Evolutionary conservation across 30 jellyfish, hydroid and myxozoan genomes (phyloP).

Genomic region (Mastigias papua): DNA sequence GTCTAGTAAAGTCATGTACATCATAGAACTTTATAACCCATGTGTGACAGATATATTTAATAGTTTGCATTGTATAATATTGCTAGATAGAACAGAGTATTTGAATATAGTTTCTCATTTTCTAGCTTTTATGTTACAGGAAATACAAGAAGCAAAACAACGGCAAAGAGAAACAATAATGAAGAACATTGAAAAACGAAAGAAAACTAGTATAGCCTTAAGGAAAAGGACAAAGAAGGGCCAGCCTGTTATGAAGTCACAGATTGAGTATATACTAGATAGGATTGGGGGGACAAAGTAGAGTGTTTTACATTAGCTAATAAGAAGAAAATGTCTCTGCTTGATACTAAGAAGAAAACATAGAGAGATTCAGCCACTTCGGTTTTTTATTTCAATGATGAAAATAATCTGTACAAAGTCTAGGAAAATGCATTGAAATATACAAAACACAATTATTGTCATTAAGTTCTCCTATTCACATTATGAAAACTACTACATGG

Average conservation of each 20-base stretch:
- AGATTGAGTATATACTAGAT: conserved; percentile 58
- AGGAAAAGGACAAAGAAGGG: conserved; percentile 80
- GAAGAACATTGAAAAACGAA: conserved; percentile 75
- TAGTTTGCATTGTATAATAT: no score
- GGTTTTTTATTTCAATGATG: neutral
- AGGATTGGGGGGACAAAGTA: conserved; percentile 31
- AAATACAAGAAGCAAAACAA: conserved; percentile 61
- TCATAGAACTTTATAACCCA: no score
- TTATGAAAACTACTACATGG: neutral
- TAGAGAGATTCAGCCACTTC: neutral
- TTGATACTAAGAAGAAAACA: neutral
- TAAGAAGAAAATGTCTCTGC: neutral
- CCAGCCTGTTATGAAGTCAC: conserved; percentile 86
- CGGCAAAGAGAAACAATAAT: conserved; percentile 43
- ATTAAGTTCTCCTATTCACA: conserved; percentile 8
- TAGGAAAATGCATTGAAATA: neutral
- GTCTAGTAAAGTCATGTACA: neutral
- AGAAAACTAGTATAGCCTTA: conserved; percentile 50
- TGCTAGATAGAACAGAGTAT: neutral
- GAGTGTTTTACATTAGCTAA: neutral
- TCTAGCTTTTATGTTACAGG: conserved; percentile 44
- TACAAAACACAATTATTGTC: conserved; percentile 5
- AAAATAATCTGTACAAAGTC: conserved; percentile 21
- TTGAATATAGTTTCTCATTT: neutral
- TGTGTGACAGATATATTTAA: no score